Base-by-base conservation (phyloP, 1,140 invertebrate species). In the Atopsyche davidsoni region DNA sequence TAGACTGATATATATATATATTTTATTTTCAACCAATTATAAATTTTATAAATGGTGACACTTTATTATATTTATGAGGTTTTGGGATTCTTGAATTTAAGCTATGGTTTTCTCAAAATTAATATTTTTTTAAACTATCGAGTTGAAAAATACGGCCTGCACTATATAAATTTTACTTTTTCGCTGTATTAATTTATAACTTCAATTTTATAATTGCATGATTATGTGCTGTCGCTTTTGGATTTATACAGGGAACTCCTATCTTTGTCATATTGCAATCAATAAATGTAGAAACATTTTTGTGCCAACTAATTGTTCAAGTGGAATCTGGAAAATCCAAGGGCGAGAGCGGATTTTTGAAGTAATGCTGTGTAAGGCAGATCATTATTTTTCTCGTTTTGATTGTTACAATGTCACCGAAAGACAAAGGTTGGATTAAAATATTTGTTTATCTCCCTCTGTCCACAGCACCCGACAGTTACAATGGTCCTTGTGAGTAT, bases 401-500 rank as follows among this genome's bases (percentile, higher is more conserved):
- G 16, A 13, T 4, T 34, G 32, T 34, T 34, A 42, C n/a, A 42
- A 34, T 21, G 25, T 19, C 11, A 11, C 22, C 9, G 40, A 45
- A 35, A 52, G 42, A 53, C 34, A 53, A 46, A 53, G 35, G 50
- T 28, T 47, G 44, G 47, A 65, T 64, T 69, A 66, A 70, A 63
- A 43, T 31, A n/a, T 62, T 57, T 53, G 50, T 69, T 70, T 71
- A 48, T 58, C 51, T 54, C 51, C 55, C 47, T 58, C 52, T 58
- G 42, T 76, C 69, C 79, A 76, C 84, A 86, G 85, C 84, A 70
- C 81, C 81, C 68, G 82, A 84, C 77, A 82, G 80, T 83, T 83
- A 81, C 77, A 86, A 83, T 83, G 83, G 82, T 75, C 82, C 83
- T 76, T 86, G 85, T 87, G 82, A 87, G 85, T 87, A 87, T 81